Base-by-base conservation (phyloP, 2,888 invertebrate species). In the Hermodice carunculata region DNA sequence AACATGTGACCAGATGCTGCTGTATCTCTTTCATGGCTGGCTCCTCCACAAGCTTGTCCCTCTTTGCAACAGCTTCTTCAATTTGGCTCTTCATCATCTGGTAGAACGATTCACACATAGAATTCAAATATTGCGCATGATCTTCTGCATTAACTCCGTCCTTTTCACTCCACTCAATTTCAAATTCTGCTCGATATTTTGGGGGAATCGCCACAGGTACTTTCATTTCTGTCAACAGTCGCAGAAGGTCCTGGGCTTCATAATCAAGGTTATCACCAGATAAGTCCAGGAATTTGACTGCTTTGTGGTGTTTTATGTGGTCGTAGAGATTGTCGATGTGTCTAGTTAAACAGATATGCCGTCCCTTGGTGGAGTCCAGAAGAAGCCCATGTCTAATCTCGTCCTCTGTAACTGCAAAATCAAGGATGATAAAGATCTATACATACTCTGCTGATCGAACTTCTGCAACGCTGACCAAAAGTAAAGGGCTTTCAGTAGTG, bases 331-430 rank as follows among this genome's bases (percentile, higher is more conserved):
- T 58, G 11, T 29, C 28, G 31, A 63, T 56, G 31, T 11, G 17
- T 31, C 63, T 49, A 3, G 29, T 42, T 11, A 61, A 46, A 40
- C 52, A 52, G 32, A 61, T 43, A 32, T 61, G 46, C 2, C 51
- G 31, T 3, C 22, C 59, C 17, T 24, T 37, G 8, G 37, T 26
- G 3, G 34, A 29, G 42, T 53, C 56, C 3, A 31, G 32, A 8
- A 66, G 8, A 17, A 61, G 46, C 28, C 66, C 66, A 26, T 56
- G 56, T 11, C 48, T 49, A 24, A 66, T 61, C 53, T 66, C 66
- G 22, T 66, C 61, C 19, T 61, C 66, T 2, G 66, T 66, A 17
- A 66, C 66, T 66, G 44, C 43, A 43, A 44, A 46, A 58, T 5
- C 17, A n/a, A n/a, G n/a, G n/a, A n/a, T n/a, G n/a, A n/a, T n/a